Conservation (phyloP, 37 sponge, comb jelly and placozoan species). For the Mnemiopsis leidyi region DNA sequence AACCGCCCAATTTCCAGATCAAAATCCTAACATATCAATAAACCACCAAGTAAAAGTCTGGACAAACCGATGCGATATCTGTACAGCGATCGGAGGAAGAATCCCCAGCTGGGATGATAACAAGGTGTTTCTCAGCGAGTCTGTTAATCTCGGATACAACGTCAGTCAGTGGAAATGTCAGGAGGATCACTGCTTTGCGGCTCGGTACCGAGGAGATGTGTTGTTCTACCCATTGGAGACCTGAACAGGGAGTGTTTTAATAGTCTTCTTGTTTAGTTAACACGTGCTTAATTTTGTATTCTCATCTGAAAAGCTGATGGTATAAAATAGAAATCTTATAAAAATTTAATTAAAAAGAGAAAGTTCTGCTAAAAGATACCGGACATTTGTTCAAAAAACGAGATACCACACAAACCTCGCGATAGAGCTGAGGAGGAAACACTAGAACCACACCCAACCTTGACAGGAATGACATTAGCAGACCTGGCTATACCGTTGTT, state of each 20-base stretch:
- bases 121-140: neutral
- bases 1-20: too few species aligned
- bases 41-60: too few species aligned
- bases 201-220: neutral
- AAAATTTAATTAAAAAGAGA: too few species aligned
- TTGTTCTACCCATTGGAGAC: neutral
- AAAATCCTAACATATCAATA: too few species aligned
- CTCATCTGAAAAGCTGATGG: neutral
- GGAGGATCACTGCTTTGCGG: neutral
- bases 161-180: neutral
- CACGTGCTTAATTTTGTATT: too few species aligned
- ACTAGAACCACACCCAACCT: neutral
- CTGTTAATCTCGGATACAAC: neutral
- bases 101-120: conserved; percentile 13
- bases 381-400: too few species aligned
- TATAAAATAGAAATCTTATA: neutral
- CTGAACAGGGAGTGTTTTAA: too few species aligned
- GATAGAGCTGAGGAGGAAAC: neutral
- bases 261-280: too few species aligned
- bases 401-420: neutral
- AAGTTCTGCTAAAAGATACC: too few species aligned
- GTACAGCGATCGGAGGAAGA: neutral
- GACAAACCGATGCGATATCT: neutral
- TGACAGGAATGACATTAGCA: conserved; percentile 38
- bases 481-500: conserved; percentile 20